phyloP scores from a whole-genome alignment of 2,888 invertebrate species.

The Hirtodrosophila duncani region DNA sequence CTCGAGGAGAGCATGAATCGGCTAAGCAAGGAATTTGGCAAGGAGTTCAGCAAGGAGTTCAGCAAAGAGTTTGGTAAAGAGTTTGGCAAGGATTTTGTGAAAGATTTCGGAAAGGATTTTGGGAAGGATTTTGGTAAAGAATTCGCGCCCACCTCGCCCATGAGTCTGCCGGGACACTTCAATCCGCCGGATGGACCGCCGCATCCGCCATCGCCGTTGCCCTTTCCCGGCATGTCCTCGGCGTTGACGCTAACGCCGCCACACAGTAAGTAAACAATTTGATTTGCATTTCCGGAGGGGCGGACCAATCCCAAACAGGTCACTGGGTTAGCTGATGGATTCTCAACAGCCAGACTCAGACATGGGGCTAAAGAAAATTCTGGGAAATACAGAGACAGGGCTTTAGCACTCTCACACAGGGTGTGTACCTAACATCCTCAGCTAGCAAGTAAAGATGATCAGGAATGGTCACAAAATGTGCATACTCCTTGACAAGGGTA shows the following conservation, averaged over 20 bases:
- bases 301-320: constrained; percentile 23
- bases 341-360: too few species aligned
- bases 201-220: constrained; percentile 82
- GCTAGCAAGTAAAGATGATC: too few species aligned
- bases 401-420: too few species aligned
- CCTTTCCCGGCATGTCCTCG: constrained; percentile 82
- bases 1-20: constrained; percentile 78
- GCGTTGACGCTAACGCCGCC: constrained; percentile 89
- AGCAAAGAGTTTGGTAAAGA: constrained; percentile 56
- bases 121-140: constrained; percentile 54
- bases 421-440: too few species aligned
- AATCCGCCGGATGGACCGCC: constrained; percentile 78
- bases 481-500: neutral
- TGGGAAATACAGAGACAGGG: too few species aligned
- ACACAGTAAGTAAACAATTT: constrained; percentile 82
- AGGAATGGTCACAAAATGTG: too few species aligned
- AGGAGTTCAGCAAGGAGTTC: constrained; percentile 76
- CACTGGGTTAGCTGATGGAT: constrained; percentile 57
- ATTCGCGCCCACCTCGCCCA: constrained; percentile 76
- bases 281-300: constrained; percentile 9
- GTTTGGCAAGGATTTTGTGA: constrained; percentile 37
- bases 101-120: constrained; percentile 37
- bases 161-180: constrained; percentile 78
- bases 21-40: constrained; percentile 44
- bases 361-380: too few species aligned